Percentiles rank a stretch among this genome's conserved stretches.
Conservation (phyloP, 2,113 vertebrate genomes). For the Ceratotherium simum region DNA sequence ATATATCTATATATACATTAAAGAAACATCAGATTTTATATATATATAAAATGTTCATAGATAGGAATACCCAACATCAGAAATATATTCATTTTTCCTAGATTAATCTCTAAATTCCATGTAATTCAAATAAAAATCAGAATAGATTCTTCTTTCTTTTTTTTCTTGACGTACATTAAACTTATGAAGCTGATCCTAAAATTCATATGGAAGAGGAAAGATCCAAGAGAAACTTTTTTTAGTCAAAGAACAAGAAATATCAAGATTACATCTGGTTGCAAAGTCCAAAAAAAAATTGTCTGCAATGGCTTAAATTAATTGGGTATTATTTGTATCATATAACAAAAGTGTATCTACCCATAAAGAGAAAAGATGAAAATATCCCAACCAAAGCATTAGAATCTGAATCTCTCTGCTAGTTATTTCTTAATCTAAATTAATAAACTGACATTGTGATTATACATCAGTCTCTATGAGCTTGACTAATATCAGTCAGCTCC, state of each 20-base stretch:
- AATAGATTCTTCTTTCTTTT: not conserved
- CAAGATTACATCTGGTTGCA: not conserved
- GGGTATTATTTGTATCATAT: not conserved
- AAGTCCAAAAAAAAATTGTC: not conserved
- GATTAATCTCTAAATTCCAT: not conserved
- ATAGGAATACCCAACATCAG: not conserved
- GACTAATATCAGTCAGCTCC: not conserved
- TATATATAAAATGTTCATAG: not conserved
- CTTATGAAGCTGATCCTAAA: not conserved
- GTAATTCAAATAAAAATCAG: not conserved
- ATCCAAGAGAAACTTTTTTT: not conserved
- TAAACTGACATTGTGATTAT: not conserved
- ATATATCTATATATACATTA: not conserved
- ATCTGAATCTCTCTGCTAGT: not conserved
- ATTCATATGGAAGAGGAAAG: not conserved
- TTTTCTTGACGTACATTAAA: not conserved
- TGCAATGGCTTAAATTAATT: not conserved
- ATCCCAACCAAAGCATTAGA: not conserved
- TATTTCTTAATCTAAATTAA: not conserved
- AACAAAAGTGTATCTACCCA: not conserved
- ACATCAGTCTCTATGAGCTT: not conserved
- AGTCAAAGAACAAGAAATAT: not conserved
- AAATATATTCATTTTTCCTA: not conserved
- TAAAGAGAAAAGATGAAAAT: not conserved
- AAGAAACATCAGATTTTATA: not conserved